Base-by-base conservation (phyloP, 2,797 vertebrate genomes). In the Enteromius anoplus region DNA sequence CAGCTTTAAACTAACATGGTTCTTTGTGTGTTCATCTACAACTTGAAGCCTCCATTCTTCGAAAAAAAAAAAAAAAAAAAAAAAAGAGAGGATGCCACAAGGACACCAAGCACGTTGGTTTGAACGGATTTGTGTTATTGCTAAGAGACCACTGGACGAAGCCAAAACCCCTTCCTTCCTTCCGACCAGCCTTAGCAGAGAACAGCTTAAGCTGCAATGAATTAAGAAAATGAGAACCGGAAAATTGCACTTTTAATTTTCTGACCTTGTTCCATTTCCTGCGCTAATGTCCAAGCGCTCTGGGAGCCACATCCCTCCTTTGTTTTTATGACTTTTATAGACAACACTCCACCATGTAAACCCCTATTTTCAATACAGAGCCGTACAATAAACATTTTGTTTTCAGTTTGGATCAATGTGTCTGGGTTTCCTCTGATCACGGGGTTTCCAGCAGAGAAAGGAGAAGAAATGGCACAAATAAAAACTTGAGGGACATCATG, bases 141-240 rank as follows among this genome's bases (percentile, higher is more conserved):
- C 95, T 93, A 92, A 93, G 94, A 94, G 92, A 94, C 94, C 91
- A 88, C 88, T 88, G 90, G 90, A 89, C 88, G 40, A 19, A 40
- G 17, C 86, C 83, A 87, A 90, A 90, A 91, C 89, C 87, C 91
- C 91, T 91, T 87, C 89, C 90, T 83, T 91, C 84, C 84, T 78
- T 83, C 80, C 82, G 86, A 78, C 83, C 91, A 80, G 90, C 85
- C 88, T 89, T 85, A 86, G 84, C 64, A 84, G 85, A 76, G 84
- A 88, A 84, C 80, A 84, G 78, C 83, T 85, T 87, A 89, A 87
- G 85, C 87, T 86, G 83, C 85, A 88, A 91, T 88, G 89, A 90
- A 89, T 89, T 88, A 87, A 88, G 84, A 82, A 88, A 89, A 89
- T 87, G 86, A 87, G 85, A 85, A 86, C 84, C 90, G 79, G 88